Conservation (phyloP, 2,797 vertebrate species). For the Kryptolebias ocellatus region DNA sequence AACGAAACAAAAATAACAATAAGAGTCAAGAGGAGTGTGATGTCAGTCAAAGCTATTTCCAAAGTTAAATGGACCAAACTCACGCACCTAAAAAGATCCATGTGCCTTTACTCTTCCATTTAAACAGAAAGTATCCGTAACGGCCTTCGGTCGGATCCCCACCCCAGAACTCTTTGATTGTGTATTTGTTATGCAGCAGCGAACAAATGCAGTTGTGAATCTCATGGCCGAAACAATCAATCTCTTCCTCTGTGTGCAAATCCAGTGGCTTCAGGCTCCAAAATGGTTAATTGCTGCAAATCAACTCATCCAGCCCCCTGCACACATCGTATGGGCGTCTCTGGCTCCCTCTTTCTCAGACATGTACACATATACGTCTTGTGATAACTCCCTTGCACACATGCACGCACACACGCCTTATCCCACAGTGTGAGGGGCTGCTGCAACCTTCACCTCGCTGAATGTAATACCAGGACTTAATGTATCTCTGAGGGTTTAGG, state of each 20-base stretch:
- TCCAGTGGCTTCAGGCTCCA: constrained; percentile 81
- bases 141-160: constrained; percentile 56
- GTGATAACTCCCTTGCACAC: constrained; percentile 53
- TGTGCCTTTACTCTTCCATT: constrained; percentile 26
- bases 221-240: constrained; percentile 81
- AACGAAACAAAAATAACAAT: too few species aligned
- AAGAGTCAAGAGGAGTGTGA: too few species aligned
- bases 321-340: constrained; percentile 49
- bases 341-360: constrained; percentile 43
- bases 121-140: constrained; percentile 26
- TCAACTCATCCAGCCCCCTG: constrained; percentile 70
- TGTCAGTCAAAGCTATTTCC: too few species aligned
- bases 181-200: constrained; percentile 78
- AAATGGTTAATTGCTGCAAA: constrained; percentile 85
- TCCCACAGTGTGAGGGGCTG: constrained; percentile 80
- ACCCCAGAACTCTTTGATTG: constrained; percentile 77
- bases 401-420: constrained; percentile 64
- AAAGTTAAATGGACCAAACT: too few species aligned
- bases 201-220: constrained; percentile 81
- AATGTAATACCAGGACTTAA: constrained; percentile 88
- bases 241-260: constrained; percentile 73
- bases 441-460: constrained; percentile 87
- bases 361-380: constrained; percentile 56
- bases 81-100: constrained; percentile 34
- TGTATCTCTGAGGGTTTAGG: constrained; percentile 87